Evolutionary conservation across 1,140 invertebrate genomes (phyloP).

Genomic region (Muscidifurax raptorellus): DNA sequence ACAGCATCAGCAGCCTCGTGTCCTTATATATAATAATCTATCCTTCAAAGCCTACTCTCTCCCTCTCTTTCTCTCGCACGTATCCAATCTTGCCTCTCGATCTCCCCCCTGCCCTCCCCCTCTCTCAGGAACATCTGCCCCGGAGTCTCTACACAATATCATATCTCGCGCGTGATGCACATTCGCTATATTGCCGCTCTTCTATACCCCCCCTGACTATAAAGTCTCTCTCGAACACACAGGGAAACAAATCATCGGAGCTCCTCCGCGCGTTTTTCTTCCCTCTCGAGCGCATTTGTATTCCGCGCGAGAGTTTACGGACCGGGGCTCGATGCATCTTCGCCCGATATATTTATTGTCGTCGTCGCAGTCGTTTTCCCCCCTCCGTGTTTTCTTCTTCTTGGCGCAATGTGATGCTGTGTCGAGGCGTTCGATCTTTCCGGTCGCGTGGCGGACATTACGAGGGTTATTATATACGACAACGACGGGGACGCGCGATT

Average conservation of each 20-base stretch:
- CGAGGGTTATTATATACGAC: background rate
- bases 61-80: no score
- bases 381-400: background rate
- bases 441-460: background rate
- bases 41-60: background rate
- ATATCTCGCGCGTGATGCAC: conserved; percentile 6
- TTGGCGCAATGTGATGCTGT: background rate
- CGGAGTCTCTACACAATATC: background rate
- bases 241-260: conserved; percentile 40
- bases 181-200: background rate
- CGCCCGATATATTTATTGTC: conserved; percentile 35
- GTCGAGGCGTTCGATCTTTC: conserved; percentile 1
- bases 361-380: no score
- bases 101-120: background rate
- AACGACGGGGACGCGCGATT: background rate
- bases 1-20: background rate
- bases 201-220: background rate
- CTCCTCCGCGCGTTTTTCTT: background rate
- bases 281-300: conserved; percentile 6
- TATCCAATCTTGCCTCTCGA: background rate
- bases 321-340: background rate
- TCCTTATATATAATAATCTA: background rate
- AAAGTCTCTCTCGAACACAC: background rate
- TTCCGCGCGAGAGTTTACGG: conserved; percentile 6
- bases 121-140: background rate